A percentile compares a stretch with the other conserved stretches of the same genome.
Evolutionary conservation across 2,113 vertebrate genomes (phyloP).

Genomic region (Martes martes): DNA sequence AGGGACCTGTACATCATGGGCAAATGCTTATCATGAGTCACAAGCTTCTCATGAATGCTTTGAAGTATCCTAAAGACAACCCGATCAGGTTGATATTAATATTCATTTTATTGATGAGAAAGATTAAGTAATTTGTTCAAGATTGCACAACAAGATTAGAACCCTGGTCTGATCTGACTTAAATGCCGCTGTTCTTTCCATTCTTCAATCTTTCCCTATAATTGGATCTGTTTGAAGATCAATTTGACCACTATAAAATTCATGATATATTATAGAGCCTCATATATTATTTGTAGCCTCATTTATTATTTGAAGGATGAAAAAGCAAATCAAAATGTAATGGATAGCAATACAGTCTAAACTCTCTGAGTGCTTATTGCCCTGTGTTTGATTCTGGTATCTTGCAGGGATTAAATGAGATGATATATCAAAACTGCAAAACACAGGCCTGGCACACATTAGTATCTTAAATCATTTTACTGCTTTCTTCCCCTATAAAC

Average conservation of each 20-base stretch:
- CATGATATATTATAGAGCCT: not conserved
- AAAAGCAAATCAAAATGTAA: not conserved
- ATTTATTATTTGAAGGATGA: constrained; percentile 9
- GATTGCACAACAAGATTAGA: not conserved
- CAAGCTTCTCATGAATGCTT: not conserved
- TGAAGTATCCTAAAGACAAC: not conserved
- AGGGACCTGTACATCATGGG: not conserved
- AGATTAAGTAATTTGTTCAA: not conserved
- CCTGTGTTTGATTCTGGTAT: not conserved
- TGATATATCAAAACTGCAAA: not conserved
- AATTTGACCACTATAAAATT: not conserved
- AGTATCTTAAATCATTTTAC: not conserved
- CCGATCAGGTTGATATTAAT: not conserved
- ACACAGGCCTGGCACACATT: not conserved
- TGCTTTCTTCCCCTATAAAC: not conserved
- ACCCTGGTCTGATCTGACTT: not conserved
- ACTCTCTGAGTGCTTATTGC: not conserved
- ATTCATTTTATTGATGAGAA: not conserved
- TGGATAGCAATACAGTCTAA: not conserved
- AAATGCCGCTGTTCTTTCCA: not conserved
- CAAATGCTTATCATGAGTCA: not conserved
- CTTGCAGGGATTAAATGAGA: not conserved
- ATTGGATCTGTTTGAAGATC: not conserved
- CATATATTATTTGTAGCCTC: constrained; percentile 3
- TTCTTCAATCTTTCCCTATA: not conserved